Base-by-base conservation (phyloP, 2,888 invertebrate species). In the Trichopoda pennipes region DNA sequence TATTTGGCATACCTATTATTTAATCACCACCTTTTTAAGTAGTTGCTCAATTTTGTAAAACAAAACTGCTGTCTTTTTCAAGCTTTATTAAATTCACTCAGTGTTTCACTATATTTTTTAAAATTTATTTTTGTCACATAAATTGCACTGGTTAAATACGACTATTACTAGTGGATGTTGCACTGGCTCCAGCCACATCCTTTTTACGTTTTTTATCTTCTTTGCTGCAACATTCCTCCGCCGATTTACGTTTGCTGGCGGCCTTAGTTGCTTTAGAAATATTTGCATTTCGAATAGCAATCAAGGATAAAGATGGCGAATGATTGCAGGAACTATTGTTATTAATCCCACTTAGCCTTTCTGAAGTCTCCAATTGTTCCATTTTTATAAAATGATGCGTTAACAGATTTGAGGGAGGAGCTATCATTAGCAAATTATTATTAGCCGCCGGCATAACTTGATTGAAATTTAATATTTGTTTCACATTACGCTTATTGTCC, bases 361-460 rank as follows among this genome's bases (percentile, higher is more conserved):
- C 76, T 8, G 35, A 4, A 23, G 42, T 9, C 19, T 83, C 83
- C 38, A 80, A 28, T 17, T 75, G 85, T 53, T 89, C 90, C 6
- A 85, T 85, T 73, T 89, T 89, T n/a, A 90, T 87, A 3, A 56
- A 60, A 35, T 69, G 80, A 42, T 69, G 76, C 6, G 66, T 47
- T 35, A 77, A 49, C 0, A 78, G 60, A 23, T 51, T 55, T 17
- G 61, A 23, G 10, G 90, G 89, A 1, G 90, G 89, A 1, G 88
- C 90, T 47, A 90, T 90, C 90, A 90, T 90, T 0, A 90, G 84
- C 16, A 90, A 83, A 84, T 88, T 89, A 44, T 89, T 89, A 72
- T 81, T 86, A 7, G 73, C 14, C 19, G 47, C 1, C 6, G 19
- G n/a, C 1, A n/a, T 10, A 3, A 1, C 19, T 7, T 42, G n/a